These are phyloP conservation scores for Hypocryptadius cinnamomeus DNA, from an alignment of 2,113 vertebrate species.

Conservation along the genomic window DNA sequence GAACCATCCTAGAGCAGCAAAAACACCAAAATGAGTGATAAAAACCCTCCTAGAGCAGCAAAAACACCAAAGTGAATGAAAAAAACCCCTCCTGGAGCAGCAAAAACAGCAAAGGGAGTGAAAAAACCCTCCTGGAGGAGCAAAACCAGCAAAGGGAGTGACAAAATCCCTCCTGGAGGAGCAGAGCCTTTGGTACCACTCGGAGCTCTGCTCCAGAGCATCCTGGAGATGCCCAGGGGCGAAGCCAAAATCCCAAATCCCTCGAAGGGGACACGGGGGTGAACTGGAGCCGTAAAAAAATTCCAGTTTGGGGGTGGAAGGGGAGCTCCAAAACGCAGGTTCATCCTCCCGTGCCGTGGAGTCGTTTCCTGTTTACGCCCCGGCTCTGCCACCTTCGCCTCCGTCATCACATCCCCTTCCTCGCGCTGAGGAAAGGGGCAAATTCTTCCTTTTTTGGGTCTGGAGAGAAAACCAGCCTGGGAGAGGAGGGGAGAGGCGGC, in stretches of 20 bases:
- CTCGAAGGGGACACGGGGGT: accelerated
- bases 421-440: neutral
- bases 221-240: accelerated
- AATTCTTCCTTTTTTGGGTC: slow-evolving; percentile 67
- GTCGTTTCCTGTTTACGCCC: slow-evolving; percentile 74
- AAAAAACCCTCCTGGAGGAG: neutral
- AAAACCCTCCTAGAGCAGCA: neutral
- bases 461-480: neutral
- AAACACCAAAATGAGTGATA: neutral
- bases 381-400: slow-evolving; percentile 2
- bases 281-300: accelerated
- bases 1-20: neutral
- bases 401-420: slow-evolving; percentile 68
- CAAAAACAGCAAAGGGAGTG: neutral
- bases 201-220: neutral
- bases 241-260: accelerated
- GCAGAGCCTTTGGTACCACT: neutral
- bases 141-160: neutral
- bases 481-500: neutral
- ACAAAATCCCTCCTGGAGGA: too few relatives aligned
- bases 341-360: neutral
- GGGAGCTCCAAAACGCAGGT: neutral
- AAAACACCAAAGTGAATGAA: neutral
- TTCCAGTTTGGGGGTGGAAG: neutral
- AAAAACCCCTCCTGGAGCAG: accelerated